phyloP scores from a whole-genome alignment of 1,140 invertebrate species.

The Arion vulgaris region DNA sequence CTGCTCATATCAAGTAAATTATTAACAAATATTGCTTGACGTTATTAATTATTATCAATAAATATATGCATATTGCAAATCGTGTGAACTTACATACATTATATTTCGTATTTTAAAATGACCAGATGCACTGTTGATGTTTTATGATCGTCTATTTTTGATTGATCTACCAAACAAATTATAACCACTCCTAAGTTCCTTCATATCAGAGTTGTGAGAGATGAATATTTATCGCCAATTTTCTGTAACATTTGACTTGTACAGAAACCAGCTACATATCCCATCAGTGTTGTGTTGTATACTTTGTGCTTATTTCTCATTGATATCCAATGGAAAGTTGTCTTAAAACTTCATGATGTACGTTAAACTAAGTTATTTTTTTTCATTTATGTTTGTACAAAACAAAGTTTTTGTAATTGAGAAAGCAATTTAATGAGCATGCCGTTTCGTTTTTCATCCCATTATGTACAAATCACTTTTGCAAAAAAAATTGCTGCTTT shows the following conservation, averaged over 20 bases:
- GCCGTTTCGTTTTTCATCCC: background rate
- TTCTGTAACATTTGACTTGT: background rate
- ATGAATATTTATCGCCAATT: conserved; percentile 1
- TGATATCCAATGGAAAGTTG: background rate
- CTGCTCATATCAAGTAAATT: conserved; percentile 11
- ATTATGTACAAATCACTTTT: background rate
- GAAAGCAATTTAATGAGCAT: conserved; percentile 26
- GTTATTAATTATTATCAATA: conserved; percentile 13
- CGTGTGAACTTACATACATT: background rate
- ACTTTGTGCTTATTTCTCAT: conserved; percentile 19
- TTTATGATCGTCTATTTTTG: background rate
- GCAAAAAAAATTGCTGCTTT: conserved; percentile 8
- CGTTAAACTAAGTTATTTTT: background rate
- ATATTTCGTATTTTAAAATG: background rate
- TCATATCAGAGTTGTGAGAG: conserved; percentile 12
- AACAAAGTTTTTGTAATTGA: conserved; percentile 6
- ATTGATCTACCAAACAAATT: conserved; percentile 1
- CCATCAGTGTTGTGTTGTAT: conserved; percentile 22
- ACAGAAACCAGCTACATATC: background rate
- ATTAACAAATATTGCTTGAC: background rate
- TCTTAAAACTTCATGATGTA: background rate
- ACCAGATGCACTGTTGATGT: background rate
- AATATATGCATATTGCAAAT: conserved; percentile 6
- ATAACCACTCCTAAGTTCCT: background rate
- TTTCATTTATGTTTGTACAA: background rate